Evolutionary conservation across 2,113 vertebrate species (phyloP).

Genomic region (Tylochromis polylepis): DNA sequence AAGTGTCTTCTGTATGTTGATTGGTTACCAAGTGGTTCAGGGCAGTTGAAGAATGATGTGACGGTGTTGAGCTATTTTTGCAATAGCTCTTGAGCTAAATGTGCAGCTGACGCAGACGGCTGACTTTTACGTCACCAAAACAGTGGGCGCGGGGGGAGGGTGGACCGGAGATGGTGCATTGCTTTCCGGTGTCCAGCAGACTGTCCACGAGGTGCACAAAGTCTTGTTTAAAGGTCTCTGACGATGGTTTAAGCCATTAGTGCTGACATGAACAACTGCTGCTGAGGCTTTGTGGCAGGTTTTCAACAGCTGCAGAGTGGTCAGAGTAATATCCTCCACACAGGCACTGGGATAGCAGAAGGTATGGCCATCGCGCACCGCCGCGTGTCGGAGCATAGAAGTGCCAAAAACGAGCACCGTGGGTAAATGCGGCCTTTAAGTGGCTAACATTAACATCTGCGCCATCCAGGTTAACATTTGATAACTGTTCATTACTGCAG

Average conservation of each 20-base stretch:
- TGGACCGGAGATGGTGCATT: not conserved
- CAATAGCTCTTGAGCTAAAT: not conserved
- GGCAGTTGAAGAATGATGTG: not conserved
- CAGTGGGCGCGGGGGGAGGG: not conserved
- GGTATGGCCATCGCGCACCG: not conserved
- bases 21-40: not conserved
- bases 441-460: no score
- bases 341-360: not conserved
- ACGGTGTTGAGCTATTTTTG: not conserved
- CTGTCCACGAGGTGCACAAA: not conserved
- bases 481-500: not conserved
- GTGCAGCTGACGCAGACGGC: not conserved
- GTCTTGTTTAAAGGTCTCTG: not conserved
- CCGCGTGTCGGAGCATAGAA: not conserved
- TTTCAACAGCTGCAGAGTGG: not conserved
- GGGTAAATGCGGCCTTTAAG: not conserved
- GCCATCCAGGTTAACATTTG: no score
- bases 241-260: not conserved
- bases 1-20: not conserved
- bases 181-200: not conserved
- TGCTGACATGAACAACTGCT: not conserved
- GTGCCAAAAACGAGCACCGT: not conserved
- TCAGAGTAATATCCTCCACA: not conserved
- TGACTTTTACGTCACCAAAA: not conserved
- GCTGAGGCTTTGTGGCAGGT: not conserved